These are phyloP conservation scores for Mandrillus leucophaeus DNA, from an alignment of 2,113 vertebrate species.

Conservation along the genomic window DNA sequence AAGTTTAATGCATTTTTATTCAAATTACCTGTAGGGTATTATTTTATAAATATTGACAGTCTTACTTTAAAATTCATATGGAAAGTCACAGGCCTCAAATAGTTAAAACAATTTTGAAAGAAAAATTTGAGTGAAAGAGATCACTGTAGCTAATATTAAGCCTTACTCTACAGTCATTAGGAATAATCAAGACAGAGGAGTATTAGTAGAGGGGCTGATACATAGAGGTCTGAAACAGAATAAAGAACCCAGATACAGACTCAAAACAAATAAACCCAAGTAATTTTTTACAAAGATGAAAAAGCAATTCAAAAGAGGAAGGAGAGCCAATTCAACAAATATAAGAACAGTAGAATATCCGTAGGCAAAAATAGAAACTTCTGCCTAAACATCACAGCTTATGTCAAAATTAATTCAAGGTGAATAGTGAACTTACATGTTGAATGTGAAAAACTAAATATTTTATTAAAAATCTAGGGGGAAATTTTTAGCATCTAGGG, in stretches of 20 bases:
- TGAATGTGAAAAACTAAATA: background rate
- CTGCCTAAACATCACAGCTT: too few species aligned
- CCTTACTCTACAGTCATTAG: background rate
- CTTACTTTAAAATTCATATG: background rate
- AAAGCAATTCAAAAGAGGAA: background rate
- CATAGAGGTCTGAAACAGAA: background rate
- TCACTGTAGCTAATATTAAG: background rate
- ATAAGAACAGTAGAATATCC: background rate
- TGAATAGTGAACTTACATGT: too few species aligned
- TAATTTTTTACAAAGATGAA: background rate
- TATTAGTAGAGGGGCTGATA: background rate
- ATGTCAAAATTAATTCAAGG: background rate
- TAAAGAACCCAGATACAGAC: too few species aligned
- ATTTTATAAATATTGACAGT: background rate
- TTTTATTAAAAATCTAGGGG: background rate
- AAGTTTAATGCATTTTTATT: background rate
- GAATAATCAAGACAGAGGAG: background rate
- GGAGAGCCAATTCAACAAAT: background rate
- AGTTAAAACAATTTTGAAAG: background rate
- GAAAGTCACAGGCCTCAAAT: background rate
- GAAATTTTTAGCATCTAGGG: background rate
- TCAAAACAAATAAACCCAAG: background rate
- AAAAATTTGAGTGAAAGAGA: background rate
- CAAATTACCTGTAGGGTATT: background rate
- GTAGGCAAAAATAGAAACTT: background rate